Evolutionary conservation across 53 echinoderm and acorn worm species (phyloP).

Genomic region (Pentamera pediparva): DNA sequence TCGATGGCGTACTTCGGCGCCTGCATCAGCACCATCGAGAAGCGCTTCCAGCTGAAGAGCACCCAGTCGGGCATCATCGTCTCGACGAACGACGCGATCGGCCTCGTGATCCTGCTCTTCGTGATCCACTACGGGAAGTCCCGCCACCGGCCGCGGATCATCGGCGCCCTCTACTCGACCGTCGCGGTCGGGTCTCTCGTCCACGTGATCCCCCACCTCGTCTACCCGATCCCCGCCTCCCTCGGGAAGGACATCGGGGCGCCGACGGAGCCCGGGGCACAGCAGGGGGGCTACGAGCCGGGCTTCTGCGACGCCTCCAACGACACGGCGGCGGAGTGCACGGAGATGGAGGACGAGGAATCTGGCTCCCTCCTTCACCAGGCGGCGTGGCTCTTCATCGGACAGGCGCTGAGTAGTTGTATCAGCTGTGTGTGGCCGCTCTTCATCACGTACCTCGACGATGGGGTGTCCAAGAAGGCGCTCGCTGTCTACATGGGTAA

Average conservation of each 20-base stretch:
- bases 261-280: neutral
- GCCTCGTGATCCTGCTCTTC: constrained; percentile 69
- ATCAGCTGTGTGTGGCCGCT: constrained; percentile 31
- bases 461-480: constrained; percentile 37
- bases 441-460: constrained; percentile 60
- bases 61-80: constrained; percentile 68
- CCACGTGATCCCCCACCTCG: constrained; percentile 20
- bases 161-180: constrained; percentile 28
- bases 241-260: constrained; percentile 15
- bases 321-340: neutral
- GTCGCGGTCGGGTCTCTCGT: constrained; percentile 4
- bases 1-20: constrained; percentile 64
- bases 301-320: neutral
- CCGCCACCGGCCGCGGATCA: constrained; percentile 74
- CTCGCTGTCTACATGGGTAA: constrained; percentile 71
- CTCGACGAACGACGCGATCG: constrained; percentile 58
- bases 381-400: constrained; percentile 56
- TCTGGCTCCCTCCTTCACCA: constrained; percentile 37
- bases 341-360: constrained; percentile 26
- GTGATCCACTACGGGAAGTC: constrained; percentile 84
- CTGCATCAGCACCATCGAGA: constrained; percentile 74
- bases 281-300: neutral
- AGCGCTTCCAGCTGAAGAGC: constrained; percentile 80
- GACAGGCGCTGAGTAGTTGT: constrained; percentile 49
- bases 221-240: constrained; percentile 6